phyloP scores from a whole-genome alignment of 37 sponge, comb jelly and placozoan species.

The Axinella damicornis region DNA sequence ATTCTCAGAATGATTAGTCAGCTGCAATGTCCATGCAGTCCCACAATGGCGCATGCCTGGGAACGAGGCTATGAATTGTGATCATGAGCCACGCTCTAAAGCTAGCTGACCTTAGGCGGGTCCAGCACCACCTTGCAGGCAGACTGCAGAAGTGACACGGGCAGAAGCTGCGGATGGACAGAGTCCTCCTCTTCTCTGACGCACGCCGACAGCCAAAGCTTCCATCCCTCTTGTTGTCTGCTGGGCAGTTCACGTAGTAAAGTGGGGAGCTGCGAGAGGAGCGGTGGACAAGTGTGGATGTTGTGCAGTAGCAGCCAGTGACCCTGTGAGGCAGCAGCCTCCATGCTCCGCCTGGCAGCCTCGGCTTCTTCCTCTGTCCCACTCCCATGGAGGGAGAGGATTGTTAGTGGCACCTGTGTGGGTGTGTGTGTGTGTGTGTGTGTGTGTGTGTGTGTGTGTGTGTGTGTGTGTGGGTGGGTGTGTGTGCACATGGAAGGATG shows the following conservation, averaged over 20 bases:
- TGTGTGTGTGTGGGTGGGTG: neutral
- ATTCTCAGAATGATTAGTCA: too few relatives aligned
- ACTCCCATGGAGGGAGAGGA: conserved; percentile 33
- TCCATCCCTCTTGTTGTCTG: conserved; percentile 25
- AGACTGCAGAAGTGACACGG: conserved; percentile 33
- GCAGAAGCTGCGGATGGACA: conserved; percentile 1
- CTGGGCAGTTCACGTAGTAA: conserved; percentile 33
- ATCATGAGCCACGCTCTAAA: too few relatives aligned
- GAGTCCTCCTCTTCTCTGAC: conserved; percentile 14
- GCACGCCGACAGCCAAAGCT: conserved; percentile 73
- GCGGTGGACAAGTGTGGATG: conserved; percentile 47
- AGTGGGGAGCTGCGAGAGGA: conserved; percentile 47
- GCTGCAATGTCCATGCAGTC: too few relatives aligned
- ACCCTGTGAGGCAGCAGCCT: conserved; percentile 22
- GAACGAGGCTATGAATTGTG: too few relatives aligned
- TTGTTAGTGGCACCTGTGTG: conserved; percentile 1
- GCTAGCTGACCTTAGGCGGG: conserved; percentile 54
- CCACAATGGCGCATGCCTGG: too few relatives aligned
- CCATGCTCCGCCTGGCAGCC: neutral
- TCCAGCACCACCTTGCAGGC: conserved; percentile 60
- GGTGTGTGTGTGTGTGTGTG: neutral
- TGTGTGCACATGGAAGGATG: neutral
- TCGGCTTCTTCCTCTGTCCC: conserved; percentile 12
- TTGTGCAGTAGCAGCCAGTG: conserved; percentile 79
- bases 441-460: neutral